Evolutionary conservation across 2,113 vertebrate genomes (phyloP).

Genomic region (Heterotis niloticus): DNA sequence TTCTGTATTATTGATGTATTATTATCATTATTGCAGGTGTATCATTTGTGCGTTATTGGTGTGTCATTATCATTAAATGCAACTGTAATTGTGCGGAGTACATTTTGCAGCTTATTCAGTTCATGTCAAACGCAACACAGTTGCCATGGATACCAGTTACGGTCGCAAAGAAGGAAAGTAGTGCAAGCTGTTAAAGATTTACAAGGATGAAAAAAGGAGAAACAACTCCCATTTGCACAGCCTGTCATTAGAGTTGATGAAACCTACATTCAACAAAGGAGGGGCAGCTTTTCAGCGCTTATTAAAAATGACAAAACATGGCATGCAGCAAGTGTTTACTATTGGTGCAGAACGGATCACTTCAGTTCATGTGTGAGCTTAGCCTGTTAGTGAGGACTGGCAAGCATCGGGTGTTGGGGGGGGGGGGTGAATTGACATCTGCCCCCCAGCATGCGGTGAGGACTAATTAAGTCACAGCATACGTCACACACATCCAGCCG

Average conservation of each 20-base stretch:
- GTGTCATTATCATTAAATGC: constrained; percentile 21
- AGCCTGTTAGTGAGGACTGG: not conserved
- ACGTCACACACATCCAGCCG: not conserved
- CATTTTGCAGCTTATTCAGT: constrained; percentile 11
- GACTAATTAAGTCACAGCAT: constrained; percentile 6
- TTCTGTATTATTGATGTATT: constrained; percentile 18
- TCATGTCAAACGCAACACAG: not conserved
- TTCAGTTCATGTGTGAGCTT: not conserved
- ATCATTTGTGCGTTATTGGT: constrained; percentile 11
- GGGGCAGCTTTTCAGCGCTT: not conserved
- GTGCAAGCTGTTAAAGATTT: constrained; percentile 15
- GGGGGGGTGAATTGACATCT: not conserved
- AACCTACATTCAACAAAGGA: constrained; percentile 18
- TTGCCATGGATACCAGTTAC: constrained; percentile 20
- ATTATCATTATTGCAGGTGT: constrained; percentile 12
- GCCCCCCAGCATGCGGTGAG: not conserved
- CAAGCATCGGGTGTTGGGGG: not conserved
- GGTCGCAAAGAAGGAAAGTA: constrained; percentile 18
- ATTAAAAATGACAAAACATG: constrained; percentile 24
- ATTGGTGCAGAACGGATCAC: constrained; percentile 1
- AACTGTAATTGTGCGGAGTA: constrained; percentile 10
- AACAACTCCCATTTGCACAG: constrained; percentile 12
- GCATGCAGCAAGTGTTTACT: not conserved
- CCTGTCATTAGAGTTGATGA: constrained; percentile 25
- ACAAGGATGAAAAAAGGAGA: not conserved